phyloP scores from a whole-genome alignment of 2,113 vertebrate genomes.

The Sorex araneus region DNA sequence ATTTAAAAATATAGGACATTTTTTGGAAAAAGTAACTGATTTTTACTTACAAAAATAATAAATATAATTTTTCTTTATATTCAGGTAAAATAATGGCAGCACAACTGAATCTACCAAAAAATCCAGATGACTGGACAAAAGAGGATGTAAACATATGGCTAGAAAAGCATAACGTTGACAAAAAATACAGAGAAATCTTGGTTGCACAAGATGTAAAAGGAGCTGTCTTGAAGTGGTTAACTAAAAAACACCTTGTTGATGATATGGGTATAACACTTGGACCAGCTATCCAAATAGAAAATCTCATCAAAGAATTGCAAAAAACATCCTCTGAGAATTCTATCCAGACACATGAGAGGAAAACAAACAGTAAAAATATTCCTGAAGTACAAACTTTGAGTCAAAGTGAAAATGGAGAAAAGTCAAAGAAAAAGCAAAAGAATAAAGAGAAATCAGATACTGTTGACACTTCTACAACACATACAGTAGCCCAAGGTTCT shows the following conservation, averaged over 20 bases:
- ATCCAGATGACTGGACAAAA: conserved; percentile 88
- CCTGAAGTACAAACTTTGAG: conserved; percentile 32
- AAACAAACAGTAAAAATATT: conserved; percentile 35
- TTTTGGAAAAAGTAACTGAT: conserved; percentile 30
- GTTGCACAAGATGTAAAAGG: conserved; percentile 86
- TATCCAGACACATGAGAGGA: not conserved
- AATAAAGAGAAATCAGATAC: conserved; percentile 16
- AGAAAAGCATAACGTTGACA: conserved; percentile 83
- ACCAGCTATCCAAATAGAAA: conserved; percentile 86
- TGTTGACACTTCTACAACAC: not conserved
- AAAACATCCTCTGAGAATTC: conserved; percentile 45
- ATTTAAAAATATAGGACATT: conserved; percentile 12
- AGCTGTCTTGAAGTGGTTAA: conserved; percentile 84
- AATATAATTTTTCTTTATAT: not conserved
- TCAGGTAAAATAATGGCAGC: conserved; percentile 71
- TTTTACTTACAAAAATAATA: conserved; percentile 37
- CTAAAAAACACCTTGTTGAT: conserved; percentile 83
- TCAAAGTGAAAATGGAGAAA: conserved; percentile 58
- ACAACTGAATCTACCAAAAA: conserved; percentile 67
- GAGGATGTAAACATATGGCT: conserved; percentile 89
- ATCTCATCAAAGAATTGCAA: conserved; percentile 72
- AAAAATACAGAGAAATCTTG: conserved; percentile 85
- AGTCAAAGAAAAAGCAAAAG: conserved; percentile 35
- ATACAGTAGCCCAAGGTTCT: not conserved
- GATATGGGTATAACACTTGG: conserved; percentile 87